A percentile compares a stretch with the other conserved stretches of the same genome.
Conservation (phyloP, 2,888 invertebrate genomes). For the Mythimna vitellina region DNA sequence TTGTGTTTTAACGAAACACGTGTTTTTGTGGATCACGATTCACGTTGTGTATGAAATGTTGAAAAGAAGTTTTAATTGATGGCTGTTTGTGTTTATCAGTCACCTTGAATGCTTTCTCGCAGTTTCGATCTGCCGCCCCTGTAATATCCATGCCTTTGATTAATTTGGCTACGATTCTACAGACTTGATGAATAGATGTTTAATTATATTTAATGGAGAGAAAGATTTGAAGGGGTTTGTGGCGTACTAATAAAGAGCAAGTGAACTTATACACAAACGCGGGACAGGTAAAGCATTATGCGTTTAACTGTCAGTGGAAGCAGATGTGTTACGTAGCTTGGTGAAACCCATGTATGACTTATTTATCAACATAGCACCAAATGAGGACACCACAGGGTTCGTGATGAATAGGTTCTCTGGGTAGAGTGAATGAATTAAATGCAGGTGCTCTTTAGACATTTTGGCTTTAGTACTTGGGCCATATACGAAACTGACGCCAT, state of each 20-base stretch:
- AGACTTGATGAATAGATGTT: constrained; percentile 1
- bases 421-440: background rate
- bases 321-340: too few species aligned
- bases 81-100: constrained; percentile 44
- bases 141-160: constrained; percentile 20
- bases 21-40: constrained; percentile 25
- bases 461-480: too few species aligned
- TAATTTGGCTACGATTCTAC: constrained; percentile 9
- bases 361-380: too few species aligned
- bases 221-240: background rate
- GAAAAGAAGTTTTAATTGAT: constrained; percentile 49
- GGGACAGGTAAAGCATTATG: too few species aligned
- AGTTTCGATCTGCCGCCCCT: constrained; percentile 8
- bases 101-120: constrained; percentile 25
- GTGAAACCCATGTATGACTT: too few species aligned
- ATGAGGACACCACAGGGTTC: too few species aligned
- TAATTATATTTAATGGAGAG: background rate
- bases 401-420: background rate
- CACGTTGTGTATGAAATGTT: constrained; percentile 7
- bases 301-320: too few species aligned
- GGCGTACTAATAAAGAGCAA: background rate
- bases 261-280: too few species aligned
- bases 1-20: background rate
- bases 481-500: background rate
- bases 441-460: too few species aligned